Evolutionary conservation across 2,113 vertebrate genomes (phyloP).

Genomic region (Ellobius talpinus): DNA sequence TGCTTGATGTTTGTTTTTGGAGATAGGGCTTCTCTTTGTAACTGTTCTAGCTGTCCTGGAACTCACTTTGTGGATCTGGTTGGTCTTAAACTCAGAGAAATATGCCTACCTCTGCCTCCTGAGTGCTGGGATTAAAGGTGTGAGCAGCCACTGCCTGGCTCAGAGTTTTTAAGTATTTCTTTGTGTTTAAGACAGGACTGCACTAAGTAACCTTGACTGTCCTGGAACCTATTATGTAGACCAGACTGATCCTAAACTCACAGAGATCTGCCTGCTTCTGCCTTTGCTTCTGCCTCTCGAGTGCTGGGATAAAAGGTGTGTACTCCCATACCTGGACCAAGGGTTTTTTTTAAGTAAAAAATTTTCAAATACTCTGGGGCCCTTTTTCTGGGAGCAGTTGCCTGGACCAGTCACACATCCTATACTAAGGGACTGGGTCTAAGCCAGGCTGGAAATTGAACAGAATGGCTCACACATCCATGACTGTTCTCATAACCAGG

Average conservation of each 20-base stretch:
- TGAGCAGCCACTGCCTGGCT: neutral
- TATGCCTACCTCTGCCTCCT: neutral
- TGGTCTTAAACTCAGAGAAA: neutral
- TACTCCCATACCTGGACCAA: neutral
- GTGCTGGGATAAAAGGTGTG: neutral
- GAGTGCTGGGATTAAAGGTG: neutral
- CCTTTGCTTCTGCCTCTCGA: neutral
- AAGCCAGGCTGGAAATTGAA: neutral
- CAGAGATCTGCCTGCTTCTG: neutral
- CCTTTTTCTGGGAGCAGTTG: neutral
- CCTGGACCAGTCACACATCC: neutral
- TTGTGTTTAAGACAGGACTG: neutral
- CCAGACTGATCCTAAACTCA: neutral
- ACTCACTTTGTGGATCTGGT: neutral
- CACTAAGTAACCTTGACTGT: neutral
- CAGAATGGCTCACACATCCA: neutral
- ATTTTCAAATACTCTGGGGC: too few species aligned
- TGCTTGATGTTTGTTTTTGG: neutral
- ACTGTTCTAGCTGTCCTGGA: neutral
- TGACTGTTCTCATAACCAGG: neutral
- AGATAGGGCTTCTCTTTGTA: neutral
- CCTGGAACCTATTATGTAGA: neutral
- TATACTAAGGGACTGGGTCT: neutral
- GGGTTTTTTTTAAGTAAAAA: neutral
- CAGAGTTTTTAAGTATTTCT: neutral